Evolutionary conservation across 2,113 vertebrate genomes (phyloP).

Genomic region (Arvicanthis niloticus): DNA sequence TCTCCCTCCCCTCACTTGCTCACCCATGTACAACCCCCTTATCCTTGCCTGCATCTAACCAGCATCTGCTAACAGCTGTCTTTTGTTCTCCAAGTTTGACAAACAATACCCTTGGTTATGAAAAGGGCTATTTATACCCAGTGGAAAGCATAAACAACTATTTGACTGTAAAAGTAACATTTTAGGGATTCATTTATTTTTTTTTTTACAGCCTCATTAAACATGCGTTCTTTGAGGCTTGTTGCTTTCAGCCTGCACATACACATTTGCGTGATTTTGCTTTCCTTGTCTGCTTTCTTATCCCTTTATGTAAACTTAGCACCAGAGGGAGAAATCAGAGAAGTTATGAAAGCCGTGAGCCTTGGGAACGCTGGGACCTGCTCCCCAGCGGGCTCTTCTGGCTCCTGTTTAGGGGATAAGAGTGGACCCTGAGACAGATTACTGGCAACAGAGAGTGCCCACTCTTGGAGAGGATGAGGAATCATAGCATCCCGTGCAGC

Average conservation of each 20-base stretch:
- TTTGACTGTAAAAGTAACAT: slow-evolving; percentile 14
- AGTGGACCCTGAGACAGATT: background rate
- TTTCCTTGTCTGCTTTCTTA: background rate
- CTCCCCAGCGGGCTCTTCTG: rapidly evolving
- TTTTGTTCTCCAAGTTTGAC: background rate
- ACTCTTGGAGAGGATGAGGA: background rate
- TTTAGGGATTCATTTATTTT: background rate
- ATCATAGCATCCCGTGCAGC: background rate
- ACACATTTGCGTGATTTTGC: background rate
- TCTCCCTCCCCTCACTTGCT: too few relatives aligned
- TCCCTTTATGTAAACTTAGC: background rate
- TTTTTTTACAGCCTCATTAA: slow-evolving; percentile 46
- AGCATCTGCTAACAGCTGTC: slow-evolving; percentile 9
- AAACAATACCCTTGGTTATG: slow-evolving; percentile 17
- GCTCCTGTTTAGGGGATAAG: background rate
- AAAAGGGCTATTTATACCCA: slow-evolving; percentile 53
- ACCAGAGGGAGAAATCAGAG: background rate
- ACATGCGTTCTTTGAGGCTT: background rate
- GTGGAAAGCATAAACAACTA: background rate
- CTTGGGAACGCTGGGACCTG: background rate
- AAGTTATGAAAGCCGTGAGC: background rate
- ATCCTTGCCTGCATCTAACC: background rate
- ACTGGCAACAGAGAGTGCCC: background rate
- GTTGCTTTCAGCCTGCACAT: background rate
- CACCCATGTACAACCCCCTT: too few relatives aligned